A percentile compares a stretch with the other conserved stretches of the same genome.
Evolutionary conservation across 2,797 vertebrate species (phyloP).

Genomic region (Myripristis jacobus): DNA sequence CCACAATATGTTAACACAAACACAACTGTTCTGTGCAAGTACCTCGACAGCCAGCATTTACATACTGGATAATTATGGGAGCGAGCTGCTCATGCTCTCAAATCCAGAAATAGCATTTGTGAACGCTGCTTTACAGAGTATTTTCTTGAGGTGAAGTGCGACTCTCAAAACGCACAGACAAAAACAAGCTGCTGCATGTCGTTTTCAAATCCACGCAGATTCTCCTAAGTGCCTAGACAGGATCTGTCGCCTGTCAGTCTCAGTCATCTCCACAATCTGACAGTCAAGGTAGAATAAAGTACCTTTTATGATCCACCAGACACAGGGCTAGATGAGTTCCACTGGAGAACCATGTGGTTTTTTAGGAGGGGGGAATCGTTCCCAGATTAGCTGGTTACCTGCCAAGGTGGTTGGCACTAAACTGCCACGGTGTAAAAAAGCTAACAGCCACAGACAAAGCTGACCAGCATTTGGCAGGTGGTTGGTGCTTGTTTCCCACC

Average conservation of each 20-base stretch:
- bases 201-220: slow-evolving; percentile 47
- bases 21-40: too few species aligned
- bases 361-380: slow-evolving; percentile 37
- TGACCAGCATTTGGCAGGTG: slow-evolving; percentile 65
- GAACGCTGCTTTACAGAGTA: slow-evolving; percentile 2
- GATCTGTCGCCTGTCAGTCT: slow-evolving; percentile 47
- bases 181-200: slow-evolving; percentile 52
- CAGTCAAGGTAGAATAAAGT: not conserved
- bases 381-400: slow-evolving; percentile 29
- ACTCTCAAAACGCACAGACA: slow-evolving; percentile 28
- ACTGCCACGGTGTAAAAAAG: too few species aligned
- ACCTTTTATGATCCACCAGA: slow-evolving; percentile 18
- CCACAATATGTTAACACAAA: too few species aligned
- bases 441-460: slow-evolving; percentile 47
- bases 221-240: slow-evolving; percentile 46
- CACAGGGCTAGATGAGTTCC: not conserved
- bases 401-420: slow-evolving; percentile 55
- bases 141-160: slow-evolving; percentile 25
- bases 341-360: slow-evolving; percentile 18
- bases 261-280: slow-evolving; percentile 21
- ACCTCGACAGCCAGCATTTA: too few species aligned
- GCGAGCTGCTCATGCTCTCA: slow-evolving; percentile 5
- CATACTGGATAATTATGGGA: not conserved
- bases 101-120: slow-evolving; percentile 17
- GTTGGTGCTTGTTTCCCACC: slow-evolving; percentile 47